phyloP scores from a whole-genome alignment of 1,140 invertebrate species.

The Nebria ingens region DNA sequence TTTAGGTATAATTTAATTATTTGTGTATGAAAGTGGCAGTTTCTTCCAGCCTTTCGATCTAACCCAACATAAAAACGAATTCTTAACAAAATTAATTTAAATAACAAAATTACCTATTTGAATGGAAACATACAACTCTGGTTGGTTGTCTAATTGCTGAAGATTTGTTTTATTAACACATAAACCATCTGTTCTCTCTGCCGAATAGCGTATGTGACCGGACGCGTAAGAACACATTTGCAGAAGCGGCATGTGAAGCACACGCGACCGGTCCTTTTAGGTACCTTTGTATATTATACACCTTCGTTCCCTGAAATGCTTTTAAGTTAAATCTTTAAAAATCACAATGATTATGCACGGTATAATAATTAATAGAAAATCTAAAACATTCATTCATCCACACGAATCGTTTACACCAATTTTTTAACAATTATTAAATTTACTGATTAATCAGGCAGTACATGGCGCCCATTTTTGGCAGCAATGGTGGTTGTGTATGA shows the following conservation, averaged over 20 bases:
- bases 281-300: conserved; percentile 8
- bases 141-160: conserved; percentile 7
- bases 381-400: conserved; percentile 1
- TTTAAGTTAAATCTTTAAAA: conserved; percentile 10
- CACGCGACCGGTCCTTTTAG: not conserved
- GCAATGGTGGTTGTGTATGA: not conserved
- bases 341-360: conserved; percentile 10
- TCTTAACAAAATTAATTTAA: conserved; percentile 10
- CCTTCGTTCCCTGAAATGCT: conserved; percentile 11
- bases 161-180: conserved; percentile 8
- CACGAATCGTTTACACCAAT: not conserved
- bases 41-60: conserved; percentile 6
- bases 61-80: conserved; percentile 9
- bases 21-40: conserved; percentile 6
- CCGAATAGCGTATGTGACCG: not conserved
- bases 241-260: not conserved
- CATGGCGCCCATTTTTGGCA: not conserved
- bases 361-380: conserved; percentile 10
- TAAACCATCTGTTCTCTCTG: conserved; percentile 2
- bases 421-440: conserved; percentile 5
- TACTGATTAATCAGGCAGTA: conserved; percentile 9
- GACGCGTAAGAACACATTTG: not conserved
- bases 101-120: conserved; percentile 8
- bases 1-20: not conserved
- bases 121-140: conserved; percentile 6